phyloP scores from a whole-genome alignment of 2,797 vertebrate species.

The Dryobates pubescens region DNA sequence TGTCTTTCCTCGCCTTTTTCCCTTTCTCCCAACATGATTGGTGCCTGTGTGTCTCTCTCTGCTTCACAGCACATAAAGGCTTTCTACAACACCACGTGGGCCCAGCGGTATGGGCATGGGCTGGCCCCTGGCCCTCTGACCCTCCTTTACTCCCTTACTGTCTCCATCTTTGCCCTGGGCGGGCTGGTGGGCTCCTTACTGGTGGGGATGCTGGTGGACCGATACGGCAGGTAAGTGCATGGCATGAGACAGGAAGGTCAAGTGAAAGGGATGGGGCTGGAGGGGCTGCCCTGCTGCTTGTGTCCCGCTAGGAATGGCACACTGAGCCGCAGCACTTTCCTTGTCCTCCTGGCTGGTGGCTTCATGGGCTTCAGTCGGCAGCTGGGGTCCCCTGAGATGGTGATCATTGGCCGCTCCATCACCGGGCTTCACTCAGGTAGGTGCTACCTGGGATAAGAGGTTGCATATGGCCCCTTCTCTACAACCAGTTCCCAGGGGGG shows the following conservation, averaged over 20 bases:
- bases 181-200: conserved; percentile 85
- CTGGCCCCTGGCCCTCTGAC: conserved; percentile 75
- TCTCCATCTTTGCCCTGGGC: conserved; percentile 89
- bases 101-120: conserved; percentile 65
- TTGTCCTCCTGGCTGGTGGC: conserved; percentile 83
- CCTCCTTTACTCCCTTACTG: conserved; percentile 87
- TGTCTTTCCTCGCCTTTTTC: neutral
- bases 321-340: conserved; percentile 80
- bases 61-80: conserved; percentile 86
- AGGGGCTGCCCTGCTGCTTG: conserved; percentile 60
- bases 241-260: accelerated
- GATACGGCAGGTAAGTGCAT: conserved; percentile 83
- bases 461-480: neutral
- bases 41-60: neutral
- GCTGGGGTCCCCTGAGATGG: conserved; percentile 82
- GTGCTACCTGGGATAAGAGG: neutral
- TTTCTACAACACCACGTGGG: conserved; percentile 88
- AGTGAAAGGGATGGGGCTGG: neutral
- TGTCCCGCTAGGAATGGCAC: conserved; percentile 83
- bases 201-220: conserved; percentile 85
- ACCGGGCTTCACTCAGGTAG: conserved; percentile 90
- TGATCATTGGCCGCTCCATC: conserved; percentile 87
- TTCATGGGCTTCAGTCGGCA: conserved; percentile 87
- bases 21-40: neutral
- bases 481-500: neutral